phyloP scores from a whole-genome alignment of 2,888 invertebrate genomes.

The Smittia aterrima region DNA sequence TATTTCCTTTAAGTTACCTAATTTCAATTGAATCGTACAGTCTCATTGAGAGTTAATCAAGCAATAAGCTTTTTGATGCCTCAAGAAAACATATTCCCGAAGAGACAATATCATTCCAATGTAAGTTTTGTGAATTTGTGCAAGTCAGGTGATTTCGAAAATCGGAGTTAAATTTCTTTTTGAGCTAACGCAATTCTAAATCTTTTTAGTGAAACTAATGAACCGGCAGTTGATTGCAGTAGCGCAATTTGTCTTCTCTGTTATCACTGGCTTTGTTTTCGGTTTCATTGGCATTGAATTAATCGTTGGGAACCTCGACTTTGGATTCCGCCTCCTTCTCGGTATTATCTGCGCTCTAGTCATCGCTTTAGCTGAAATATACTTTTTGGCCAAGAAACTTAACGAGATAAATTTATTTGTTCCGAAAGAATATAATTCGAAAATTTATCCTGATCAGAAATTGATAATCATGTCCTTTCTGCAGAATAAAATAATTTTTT shows the following conservation, averaged over 20 bases:
- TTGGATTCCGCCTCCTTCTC: constrained; percentile 77
- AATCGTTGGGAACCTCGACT: constrained; percentile 74
- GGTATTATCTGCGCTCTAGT: constrained; percentile 83
- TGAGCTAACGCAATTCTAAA: constrained; percentile 45
- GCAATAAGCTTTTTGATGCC: no score
- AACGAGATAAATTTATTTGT: no score
- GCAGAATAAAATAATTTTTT: no score
- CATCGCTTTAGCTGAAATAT: constrained; percentile 90
- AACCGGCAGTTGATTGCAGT: constrained; percentile 88
- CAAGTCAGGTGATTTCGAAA: constrained; percentile 41
- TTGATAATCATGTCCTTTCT: no score
- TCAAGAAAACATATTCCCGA: constrained; percentile 67
- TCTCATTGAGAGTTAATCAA: no score
- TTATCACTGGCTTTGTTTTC: constrained; percentile 92
- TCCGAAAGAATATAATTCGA: no score
- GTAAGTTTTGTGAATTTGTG: no score
- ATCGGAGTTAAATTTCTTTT: neutral
- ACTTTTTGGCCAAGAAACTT: constrained; percentile 81
- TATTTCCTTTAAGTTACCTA: no score
- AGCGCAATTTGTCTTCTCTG: constrained; percentile 89
- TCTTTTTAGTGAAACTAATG: constrained; percentile 73
- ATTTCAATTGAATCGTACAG: no score
- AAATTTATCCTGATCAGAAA: no score
- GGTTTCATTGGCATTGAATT: constrained; percentile 88
- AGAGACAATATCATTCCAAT: constrained; percentile 77